Evolutionary conservation across 2,113 vertebrate genomes (phyloP), one percentile per base, ranked within the genome.

Genomic region (Peromyscus leucopus): DNA sequence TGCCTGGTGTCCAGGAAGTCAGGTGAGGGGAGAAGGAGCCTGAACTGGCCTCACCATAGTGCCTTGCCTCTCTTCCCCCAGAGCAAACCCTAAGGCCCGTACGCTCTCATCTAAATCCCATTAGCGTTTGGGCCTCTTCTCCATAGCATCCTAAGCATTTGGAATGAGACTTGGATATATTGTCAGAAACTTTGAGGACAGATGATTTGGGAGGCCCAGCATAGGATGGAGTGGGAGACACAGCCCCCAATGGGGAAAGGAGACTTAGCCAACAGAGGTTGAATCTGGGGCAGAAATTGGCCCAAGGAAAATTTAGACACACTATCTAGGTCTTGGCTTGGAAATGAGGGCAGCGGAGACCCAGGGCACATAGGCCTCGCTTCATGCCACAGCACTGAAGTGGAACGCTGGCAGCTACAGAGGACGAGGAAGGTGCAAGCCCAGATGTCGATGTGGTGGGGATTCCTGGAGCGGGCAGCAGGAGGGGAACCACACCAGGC

Each of bases 281-380:
- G 86, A 97, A 98, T 98, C 98, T 98, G 97, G 98, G 98, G 91
- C 98, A 97, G 93, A 95, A 78, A 71, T 87, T 85, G 65, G 95
- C 95, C 2, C 2, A 67, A 98, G 98, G 97, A 98, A 98, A 98
- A 98, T 98, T 98, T 98, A 98, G 97, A 98, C 80, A 78, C 89
- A 96, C 83, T 96, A 98, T 98, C 96, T 98, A 98, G 98, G 98
- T 98, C 98, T 98, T 90, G 93, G 96, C 63, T 61, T 31, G 63
- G 91, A 97, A 98, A 98, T 95, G 95, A 97, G 98, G 98, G n/a
- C 98, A 97, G 80, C 1, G 0, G 97, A 90, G 93, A 96, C 94
- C 96, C 55, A 33, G 80, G 16, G 76, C 88, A 83, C 84, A 65
- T 59, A 24, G 82, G 82, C 90, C 86, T 93, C 1, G 1, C 79